Evolutionary conservation across 1,140 invertebrate genomes (phyloP).

Genomic region (Rhopalosiphum padi): DNA sequence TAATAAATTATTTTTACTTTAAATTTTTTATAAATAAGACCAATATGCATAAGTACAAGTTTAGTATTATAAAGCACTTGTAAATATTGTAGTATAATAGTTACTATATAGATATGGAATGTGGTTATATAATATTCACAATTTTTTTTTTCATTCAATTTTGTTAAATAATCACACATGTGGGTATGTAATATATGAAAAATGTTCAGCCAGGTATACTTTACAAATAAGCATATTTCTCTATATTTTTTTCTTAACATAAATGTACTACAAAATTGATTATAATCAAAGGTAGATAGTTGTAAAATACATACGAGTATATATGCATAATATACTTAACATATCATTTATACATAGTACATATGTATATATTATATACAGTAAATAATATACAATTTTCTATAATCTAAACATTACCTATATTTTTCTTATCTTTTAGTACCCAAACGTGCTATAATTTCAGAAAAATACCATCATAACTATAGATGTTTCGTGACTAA

Average conservation of each 20-base stretch:
- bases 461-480: background rate
- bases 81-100: background rate
- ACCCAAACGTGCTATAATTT: background rate
- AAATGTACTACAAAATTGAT: background rate
- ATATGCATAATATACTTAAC: too few species aligned
- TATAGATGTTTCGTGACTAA: conserved; percentile 16
- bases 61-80: background rate
- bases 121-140: background rate
- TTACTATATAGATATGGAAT: background rate
- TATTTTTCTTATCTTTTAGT: conserved; percentile 29
- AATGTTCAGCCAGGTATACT: background rate
- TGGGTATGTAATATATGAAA: background rate
- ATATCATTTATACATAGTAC: too few species aligned
- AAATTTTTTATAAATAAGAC: background rate
- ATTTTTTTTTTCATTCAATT: background rate
- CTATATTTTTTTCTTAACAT: background rate
- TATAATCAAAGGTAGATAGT: background rate
- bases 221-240: background rate
- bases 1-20: background rate
- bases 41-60: too few species aligned
- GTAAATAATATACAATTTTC: background rate
- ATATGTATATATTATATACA: too few species aligned
- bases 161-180: background rate
- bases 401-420: background rate
- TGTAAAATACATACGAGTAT: too few species aligned